Conservation (phyloP, 2,113 vertebrate genomes). For the Hystrix brachyura region DNA sequence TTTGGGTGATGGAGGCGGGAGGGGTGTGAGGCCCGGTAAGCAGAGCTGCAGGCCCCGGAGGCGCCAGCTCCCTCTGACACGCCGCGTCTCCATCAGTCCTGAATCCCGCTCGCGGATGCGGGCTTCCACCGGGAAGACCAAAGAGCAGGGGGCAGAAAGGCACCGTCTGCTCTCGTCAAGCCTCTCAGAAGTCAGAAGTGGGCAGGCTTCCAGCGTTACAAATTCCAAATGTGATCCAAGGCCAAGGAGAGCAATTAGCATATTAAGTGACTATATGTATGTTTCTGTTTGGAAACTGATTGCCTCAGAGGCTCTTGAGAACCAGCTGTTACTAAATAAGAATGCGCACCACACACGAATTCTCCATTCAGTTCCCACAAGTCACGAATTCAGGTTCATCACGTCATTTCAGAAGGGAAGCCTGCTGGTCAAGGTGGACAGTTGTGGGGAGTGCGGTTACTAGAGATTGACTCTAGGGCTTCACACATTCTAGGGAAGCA, state of each 20-base stretch:
- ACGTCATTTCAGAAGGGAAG: not conserved
- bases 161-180: not conserved
- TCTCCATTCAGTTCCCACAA: not conserved
- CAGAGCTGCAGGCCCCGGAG: not conserved
- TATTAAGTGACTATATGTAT: not conserved
- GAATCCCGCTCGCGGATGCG: not conserved
- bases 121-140: not conserved
- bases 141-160: not conserved
- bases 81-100: not conserved
- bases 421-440: not conserved
- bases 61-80: not conserved
- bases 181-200: not conserved
- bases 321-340: not conserved
- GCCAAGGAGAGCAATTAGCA: not conserved
- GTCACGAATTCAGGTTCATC: not conserved
- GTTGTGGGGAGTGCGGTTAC: not conserved
- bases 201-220: not conserved
- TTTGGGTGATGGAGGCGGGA: not conserved
- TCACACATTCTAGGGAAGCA: not conserved
- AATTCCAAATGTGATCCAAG: not conserved
- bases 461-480: not conserved
- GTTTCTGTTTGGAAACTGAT: not conserved
- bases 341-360: not conserved
- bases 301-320: not conserved
- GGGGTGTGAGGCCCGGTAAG: not conserved